A percentile compares a stretch with the other conserved stretches of the same genome.
Conservation (phyloP, 2,797 vertebrate species). For the Onychomys arenicola region DNA sequence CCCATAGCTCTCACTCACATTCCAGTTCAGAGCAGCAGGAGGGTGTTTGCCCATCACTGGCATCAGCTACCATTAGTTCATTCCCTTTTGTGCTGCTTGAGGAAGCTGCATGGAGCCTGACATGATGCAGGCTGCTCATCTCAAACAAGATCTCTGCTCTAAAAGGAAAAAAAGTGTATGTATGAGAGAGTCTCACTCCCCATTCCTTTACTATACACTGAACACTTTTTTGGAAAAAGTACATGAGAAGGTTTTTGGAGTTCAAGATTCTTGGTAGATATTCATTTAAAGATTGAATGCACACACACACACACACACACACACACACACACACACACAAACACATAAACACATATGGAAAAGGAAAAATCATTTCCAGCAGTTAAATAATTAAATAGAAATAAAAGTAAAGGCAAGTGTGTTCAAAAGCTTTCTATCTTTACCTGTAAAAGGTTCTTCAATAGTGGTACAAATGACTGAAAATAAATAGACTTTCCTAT, state of each 20-base stretch:
- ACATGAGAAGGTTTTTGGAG: slow-evolving; percentile 69
- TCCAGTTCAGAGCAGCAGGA: slow-evolving; percentile 81
- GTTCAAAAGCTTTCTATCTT: background rate
- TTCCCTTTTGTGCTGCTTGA: slow-evolving; percentile 81
- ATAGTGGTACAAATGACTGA: background rate
- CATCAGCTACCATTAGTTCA: slow-evolving; percentile 78
- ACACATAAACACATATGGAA: background rate
- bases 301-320: background rate
- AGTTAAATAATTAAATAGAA: background rate
- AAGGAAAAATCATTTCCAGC: background rate
- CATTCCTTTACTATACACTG: slow-evolving; percentile 65
- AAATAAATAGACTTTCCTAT: background rate
- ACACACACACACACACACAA: background rate
- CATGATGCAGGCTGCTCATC: slow-evolving; percentile 73
- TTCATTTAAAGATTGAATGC: background rate
- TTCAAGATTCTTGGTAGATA: background rate
- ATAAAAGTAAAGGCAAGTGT: background rate
- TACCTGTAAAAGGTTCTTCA: background rate
- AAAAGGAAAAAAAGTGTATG: background rate
- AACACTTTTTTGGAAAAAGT: slow-evolving; percentile 74
- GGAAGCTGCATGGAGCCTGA: slow-evolving; percentile 73
- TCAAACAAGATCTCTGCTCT: slow-evolving; percentile 69
- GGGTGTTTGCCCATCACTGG: slow-evolving; percentile 79
- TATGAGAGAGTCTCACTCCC: too few relatives aligned
- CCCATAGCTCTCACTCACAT: slow-evolving; percentile 83